Evolutionary conservation across 2,113 vertebrate genomes (phyloP).

Genomic region (Conger conger): DNA sequence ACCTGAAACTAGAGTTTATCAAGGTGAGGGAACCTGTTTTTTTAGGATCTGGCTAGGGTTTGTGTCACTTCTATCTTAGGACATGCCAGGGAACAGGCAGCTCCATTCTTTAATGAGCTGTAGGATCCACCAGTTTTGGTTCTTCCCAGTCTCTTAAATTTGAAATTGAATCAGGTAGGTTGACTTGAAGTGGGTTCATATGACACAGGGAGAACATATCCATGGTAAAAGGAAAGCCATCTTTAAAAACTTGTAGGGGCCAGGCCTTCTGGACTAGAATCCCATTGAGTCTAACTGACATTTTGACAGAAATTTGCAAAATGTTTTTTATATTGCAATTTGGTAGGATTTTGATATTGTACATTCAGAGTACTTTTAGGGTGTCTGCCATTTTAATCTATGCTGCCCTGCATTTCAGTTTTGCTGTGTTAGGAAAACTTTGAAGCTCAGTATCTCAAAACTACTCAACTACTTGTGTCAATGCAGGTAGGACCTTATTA

Average conservation of each 20-base stretch:
- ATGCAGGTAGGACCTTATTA: too few relatives aligned
- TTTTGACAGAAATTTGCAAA: too few relatives aligned
- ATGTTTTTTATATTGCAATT: too few relatives aligned
- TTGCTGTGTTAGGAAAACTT: too few relatives aligned
- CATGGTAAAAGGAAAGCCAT: neutral
- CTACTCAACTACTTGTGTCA: too few relatives aligned
- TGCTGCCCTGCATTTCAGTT: too few relatives aligned
- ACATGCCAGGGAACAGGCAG: neutral
- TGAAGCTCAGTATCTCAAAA: too few relatives aligned
- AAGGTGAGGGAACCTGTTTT: conserved; percentile 74
- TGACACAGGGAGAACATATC: neutral
- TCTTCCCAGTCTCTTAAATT: neutral
- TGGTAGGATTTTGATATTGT: too few relatives aligned
- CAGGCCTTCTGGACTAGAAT: neutral
- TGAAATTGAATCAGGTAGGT: neutral
- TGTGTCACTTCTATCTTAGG: neutral
- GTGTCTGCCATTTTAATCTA: too few relatives aligned
- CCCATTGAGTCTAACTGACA: too few relatives aligned
- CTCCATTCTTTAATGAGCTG: neutral
- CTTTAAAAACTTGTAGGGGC: neutral
- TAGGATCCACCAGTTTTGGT: neutral
- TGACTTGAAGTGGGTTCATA: neutral
- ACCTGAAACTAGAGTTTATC: conserved; percentile 94
- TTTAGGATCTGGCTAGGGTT: too few relatives aligned
- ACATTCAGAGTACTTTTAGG: too few relatives aligned